Evolutionary conservation across 2,888 invertebrate species (phyloP).

Genomic region (Carpatolechia fugitivella): DNA sequence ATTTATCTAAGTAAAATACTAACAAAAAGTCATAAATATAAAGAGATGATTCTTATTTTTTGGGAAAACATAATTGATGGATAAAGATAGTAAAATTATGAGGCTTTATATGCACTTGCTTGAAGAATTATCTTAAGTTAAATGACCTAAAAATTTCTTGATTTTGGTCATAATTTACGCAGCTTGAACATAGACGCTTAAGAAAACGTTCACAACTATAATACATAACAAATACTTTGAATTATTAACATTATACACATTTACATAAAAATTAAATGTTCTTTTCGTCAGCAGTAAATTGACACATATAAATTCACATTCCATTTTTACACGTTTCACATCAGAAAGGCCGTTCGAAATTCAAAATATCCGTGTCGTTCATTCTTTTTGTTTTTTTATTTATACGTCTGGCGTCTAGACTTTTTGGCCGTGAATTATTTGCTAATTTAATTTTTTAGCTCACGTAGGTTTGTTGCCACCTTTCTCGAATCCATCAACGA

Average conservation of each 20-base stretch:
- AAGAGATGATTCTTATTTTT: too few relatives aligned
- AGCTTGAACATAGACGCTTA: slow-evolving; percentile 1
- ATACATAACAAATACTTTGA: slow-evolving; percentile 21
- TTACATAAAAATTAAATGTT: slow-evolving; percentile 18
- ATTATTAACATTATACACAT: slow-evolving; percentile 48
- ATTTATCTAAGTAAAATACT: too few relatives aligned
- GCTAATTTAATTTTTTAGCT: slow-evolving; percentile 32
- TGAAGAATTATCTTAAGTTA: too few relatives aligned
- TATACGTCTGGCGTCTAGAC: neutral
- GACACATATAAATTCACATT: slow-evolving; percentile 18
- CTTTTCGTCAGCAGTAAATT: slow-evolving; percentile 13
- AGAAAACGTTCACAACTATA: slow-evolving; percentile 31
- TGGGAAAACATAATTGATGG: too few relatives aligned
- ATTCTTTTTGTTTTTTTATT: slow-evolving; percentile 7
- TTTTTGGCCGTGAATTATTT: slow-evolving; percentile 13
- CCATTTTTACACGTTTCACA: slow-evolving; percentile 23
- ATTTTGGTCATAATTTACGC: slow-evolving; percentile 5
- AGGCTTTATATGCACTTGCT: too few relatives aligned
- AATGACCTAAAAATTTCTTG: neutral
- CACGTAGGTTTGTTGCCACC: slow-evolving; percentile 58
- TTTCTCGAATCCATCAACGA: slow-evolving; percentile 87
- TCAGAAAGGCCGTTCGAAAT: slow-evolving; percentile 23
- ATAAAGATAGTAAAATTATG: too few relatives aligned
- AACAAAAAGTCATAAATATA: too few relatives aligned
- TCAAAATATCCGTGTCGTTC: slow-evolving; percentile 2